Conservation (phyloP, 2,113 vertebrate species). For the Oryzias woworae region DNA sequence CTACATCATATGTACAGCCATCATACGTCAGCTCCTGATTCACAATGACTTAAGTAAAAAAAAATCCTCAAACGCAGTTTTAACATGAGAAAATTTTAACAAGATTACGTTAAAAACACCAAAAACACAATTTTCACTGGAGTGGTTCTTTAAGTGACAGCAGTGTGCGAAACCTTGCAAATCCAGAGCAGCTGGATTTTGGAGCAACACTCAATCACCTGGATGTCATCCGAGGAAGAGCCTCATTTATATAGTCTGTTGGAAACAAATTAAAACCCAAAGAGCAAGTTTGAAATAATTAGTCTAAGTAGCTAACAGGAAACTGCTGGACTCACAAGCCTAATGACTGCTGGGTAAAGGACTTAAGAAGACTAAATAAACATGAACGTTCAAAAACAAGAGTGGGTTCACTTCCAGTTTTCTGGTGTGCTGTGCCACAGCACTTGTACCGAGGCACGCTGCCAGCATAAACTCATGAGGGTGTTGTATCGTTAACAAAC, state of each 20-base stretch:
- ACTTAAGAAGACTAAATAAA: slow-evolving; percentile 73
- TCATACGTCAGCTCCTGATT: too few species aligned
- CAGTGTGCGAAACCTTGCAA: slow-evolving; percentile 15
- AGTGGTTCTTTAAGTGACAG: slow-evolving; percentile 10
- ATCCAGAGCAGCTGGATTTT: slow-evolving; percentile 36
- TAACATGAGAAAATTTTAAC: too few species aligned
- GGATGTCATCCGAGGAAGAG: slow-evolving; percentile 44
- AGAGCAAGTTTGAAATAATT: slow-evolving; percentile 70
- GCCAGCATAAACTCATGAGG: slow-evolving; percentile 74
- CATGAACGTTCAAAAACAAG: slow-evolving; percentile 70
- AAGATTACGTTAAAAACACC: too few species aligned
- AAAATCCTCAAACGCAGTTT: too few species aligned
- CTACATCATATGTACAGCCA: too few species aligned
- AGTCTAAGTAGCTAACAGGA: slow-evolving; percentile 59
- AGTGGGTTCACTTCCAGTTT: slow-evolving; percentile 72
- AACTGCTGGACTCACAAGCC: slow-evolving; percentile 42
- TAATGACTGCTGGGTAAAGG: slow-evolving; percentile 72
- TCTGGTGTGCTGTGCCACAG: slow-evolving; percentile 50
- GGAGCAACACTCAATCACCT: slow-evolving; percentile 47
- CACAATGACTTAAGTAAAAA: too few species aligned
- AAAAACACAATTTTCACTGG: too few species aligned
- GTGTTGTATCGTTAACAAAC: slow-evolving; percentile 77
- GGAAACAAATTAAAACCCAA: slow-evolving; percentile 68
- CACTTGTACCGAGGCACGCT: slow-evolving; percentile 66
- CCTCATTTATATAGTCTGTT: slow-evolving; percentile 55